A percentile compares a stretch with the other conserved stretches of the same genome.
Conservation (phyloP, 2,113 vertebrate species). For the Phodopus roborovskii region DNA sequence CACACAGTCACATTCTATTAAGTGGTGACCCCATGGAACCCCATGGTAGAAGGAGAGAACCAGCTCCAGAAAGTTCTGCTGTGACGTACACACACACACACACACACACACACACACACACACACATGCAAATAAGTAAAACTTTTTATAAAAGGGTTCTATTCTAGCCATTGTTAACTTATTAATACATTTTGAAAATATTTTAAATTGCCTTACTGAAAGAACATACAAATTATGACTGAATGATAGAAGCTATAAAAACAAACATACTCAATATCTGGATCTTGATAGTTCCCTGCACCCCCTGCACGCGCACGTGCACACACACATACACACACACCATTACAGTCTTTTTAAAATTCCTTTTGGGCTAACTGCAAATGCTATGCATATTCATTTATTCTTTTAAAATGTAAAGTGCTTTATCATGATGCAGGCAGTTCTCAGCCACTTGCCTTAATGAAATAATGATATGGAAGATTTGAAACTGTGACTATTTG, state of each 20-base stretch:
- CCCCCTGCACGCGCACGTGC: background rate
- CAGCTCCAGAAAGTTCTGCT: background rate
- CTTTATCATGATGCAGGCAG: background rate
- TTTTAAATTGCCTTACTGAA: conserved; percentile 10
- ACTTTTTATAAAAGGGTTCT: background rate
- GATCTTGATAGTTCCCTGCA: background rate
- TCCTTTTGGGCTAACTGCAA: conserved; percentile 16
- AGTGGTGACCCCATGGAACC: background rate
- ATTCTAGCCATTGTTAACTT: background rate
- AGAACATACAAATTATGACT: background rate
- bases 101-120: background rate
- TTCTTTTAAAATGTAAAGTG: conserved; percentile 16
- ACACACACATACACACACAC: background rate
- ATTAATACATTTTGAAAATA: background rate
- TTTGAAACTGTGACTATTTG: conserved; percentile 16
- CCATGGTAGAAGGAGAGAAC: background rate
- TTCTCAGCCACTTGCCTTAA: conserved; percentile 49
- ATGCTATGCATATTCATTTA: conserved; percentile 6
- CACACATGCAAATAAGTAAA: background rate
- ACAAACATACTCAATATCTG: background rate
- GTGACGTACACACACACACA: background rate
- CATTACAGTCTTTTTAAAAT: background rate
- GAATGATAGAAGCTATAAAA: background rate
- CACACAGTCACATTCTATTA: background rate
- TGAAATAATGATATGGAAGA: conserved; percentile 17